Percentiles rank a stretch among this genome's conserved stretches.
These are phyloP conservation scores for Lampris incognitus DNA, from an alignment of 2,113 vertebrate species.

Conservation along the genomic window DNA sequence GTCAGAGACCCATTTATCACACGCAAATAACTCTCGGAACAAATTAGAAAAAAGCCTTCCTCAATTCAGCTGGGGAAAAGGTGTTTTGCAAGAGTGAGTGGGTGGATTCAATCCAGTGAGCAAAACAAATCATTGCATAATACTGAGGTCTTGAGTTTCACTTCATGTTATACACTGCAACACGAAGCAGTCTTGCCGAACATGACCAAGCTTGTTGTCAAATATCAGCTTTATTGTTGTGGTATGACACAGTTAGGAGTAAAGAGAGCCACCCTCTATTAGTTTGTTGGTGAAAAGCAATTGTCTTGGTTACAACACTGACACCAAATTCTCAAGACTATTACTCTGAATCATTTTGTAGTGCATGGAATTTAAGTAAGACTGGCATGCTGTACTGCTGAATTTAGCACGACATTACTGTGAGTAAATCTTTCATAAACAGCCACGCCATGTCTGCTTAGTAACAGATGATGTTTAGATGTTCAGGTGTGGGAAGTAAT, in stretches of 20 bases:
- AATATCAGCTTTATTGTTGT: slow-evolving; percentile 1
- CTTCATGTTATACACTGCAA: slow-evolving; percentile 41
- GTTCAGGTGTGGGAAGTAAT: background rate
- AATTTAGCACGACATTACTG: background rate
- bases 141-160: slow-evolving; percentile 19
- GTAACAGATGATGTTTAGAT: background rate
- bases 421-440: background rate
- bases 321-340: background rate
- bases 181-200: slow-evolving; percentile 2
- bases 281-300: slow-evolving; percentile 1
- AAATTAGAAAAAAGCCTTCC: slow-evolving; percentile 6
- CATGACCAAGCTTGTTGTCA: slow-evolving; percentile 32
- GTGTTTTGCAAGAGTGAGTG: slow-evolving; percentile 23
- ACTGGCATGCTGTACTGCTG: background rate
- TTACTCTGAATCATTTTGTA: background rate
- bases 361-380: background rate
- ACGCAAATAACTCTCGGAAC: background rate
- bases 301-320: background rate
- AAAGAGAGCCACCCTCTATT: slow-evolving; percentile 7
- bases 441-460: background rate
- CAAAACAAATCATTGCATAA: slow-evolving; percentile 50
- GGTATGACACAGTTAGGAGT: background rate
- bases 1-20: background rate
- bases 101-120: slow-evolving; percentile 32
- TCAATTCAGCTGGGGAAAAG: slow-evolving; percentile 17